Conservation (phyloP, 2,888 invertebrate species). For the Chaetogeoica ovagalla region DNA sequence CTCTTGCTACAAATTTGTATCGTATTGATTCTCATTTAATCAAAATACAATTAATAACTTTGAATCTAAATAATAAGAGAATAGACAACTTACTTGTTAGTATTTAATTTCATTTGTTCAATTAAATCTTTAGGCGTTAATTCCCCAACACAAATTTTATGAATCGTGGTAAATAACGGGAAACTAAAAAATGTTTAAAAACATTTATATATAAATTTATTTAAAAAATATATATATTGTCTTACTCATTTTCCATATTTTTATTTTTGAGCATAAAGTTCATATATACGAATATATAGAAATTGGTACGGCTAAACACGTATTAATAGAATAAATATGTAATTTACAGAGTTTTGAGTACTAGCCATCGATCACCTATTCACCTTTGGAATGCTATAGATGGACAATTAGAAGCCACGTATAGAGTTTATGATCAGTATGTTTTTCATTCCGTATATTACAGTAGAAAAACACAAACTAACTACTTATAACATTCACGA, state of each 20-base stretch:
- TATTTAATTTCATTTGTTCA: slow-evolving; percentile 69
- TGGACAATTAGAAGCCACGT: slow-evolving; percentile 79
- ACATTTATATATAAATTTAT: not conserved
- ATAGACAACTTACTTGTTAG: slow-evolving; percentile 13
- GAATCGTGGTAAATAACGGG: slow-evolving; percentile 94
- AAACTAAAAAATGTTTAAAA: slow-evolving; percentile 69
- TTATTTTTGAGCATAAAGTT: slow-evolving; percentile 89
- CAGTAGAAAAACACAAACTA: not conserved
- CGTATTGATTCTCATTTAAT: not conserved
- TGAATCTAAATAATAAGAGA: not conserved
- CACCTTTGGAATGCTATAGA: slow-evolving; percentile 94
- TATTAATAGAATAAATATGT: slow-evolving; percentile 45
- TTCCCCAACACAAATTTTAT: slow-evolving; percentile 86
- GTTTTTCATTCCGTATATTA: slow-evolving; percentile 56
- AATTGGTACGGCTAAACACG: no score
- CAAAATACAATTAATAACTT: not conserved
- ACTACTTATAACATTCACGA: no score
- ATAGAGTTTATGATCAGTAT: slow-evolving; percentile 67
- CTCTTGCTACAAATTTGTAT: not conserved
- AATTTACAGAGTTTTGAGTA: slow-evolving; percentile 75
- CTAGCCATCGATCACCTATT: slow-evolving; percentile 82
- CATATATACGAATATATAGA: no score
- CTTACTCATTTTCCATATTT: slow-evolving; percentile 82
- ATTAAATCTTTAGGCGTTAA: slow-evolving; percentile 80
- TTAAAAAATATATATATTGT: slow-evolving; percentile 53